Percentiles rank a stretch among this genome's conserved stretches.
Conservation (phyloP, 2,888 invertebrate genomes). For the Octonoba sinensis region DNA sequence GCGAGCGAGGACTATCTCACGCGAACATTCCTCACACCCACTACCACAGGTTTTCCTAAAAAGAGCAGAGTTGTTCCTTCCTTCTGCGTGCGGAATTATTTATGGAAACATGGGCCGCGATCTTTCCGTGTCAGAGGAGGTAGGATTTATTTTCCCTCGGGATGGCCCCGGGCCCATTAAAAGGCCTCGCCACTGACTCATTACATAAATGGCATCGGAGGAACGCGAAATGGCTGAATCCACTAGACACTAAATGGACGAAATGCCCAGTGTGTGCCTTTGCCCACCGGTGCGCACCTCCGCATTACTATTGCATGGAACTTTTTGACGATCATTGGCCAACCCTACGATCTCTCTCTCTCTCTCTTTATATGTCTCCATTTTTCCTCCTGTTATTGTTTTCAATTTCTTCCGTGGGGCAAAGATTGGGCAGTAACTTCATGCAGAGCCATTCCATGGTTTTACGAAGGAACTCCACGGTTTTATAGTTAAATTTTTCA, state of each 20-base stretch:
- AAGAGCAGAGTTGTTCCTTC: conserved; percentile 1
- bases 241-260: neutral
- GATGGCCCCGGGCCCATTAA: conserved; percentile 44
- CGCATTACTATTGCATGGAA: conserved; percentile 55
- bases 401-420: neutral
- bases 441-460: too few species aligned
- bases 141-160: conserved; percentile 22
- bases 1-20: too few species aligned
- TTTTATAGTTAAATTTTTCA: too few species aligned
- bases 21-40: neutral
- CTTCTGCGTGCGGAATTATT: conserved; percentile 34
- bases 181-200: conserved; percentile 41
- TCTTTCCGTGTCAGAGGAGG: conserved; percentile 23
- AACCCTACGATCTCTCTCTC: neutral
- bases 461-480: too few species aligned
- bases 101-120: conserved; percentile 44
- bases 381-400: conserved; percentile 3
- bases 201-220: conserved; percentile 51
- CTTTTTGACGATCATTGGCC: conserved; percentile 46
- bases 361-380: neutral
- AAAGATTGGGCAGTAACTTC: neutral
- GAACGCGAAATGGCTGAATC: conserved; percentile 4
- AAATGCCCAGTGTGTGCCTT: neutral
- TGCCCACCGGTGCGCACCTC: neutral
- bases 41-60: conserved; percentile 6